These are phyloP conservation scores for Geopemphigus sp. DNA, from an alignment of 1,140 invertebrate genomes.

Conservation along the genomic window DNA sequence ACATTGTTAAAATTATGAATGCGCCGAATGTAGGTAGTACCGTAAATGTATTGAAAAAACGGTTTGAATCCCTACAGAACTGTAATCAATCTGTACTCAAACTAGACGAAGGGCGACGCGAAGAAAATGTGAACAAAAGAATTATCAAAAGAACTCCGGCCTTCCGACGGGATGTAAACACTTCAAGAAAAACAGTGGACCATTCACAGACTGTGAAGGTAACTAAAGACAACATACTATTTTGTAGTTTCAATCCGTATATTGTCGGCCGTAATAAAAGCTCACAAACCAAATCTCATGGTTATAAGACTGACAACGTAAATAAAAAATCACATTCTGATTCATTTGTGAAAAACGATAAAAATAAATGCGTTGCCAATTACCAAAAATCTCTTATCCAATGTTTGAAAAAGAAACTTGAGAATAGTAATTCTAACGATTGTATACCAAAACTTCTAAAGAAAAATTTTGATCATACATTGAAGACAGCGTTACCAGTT, in stretches of 20 bases:
- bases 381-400: slow-evolving; percentile 1
- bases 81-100: not conserved
- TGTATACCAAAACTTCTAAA: not conserved
- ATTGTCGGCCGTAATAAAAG: not conserved
- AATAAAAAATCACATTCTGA: not conserved
- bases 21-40: not conserved
- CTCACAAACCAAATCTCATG: not conserved
- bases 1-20: slow-evolving; percentile 33
- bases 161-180: slow-evolving; percentile 46
- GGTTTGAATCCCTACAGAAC: slow-evolving; percentile 31
- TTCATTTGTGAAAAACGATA: not conserved
- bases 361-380: not conserved
- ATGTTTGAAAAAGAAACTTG: slow-evolving; percentile 22
- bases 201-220: not conserved
- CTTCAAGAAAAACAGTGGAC: slow-evolving; percentile 15
- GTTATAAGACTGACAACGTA: slow-evolving; percentile 22
- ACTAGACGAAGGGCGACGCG: not conserved
- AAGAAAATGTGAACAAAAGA: slow-evolving; percentile 51
- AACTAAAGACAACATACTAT: slow-evolving; percentile 24
- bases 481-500: slow-evolving; percentile 63
- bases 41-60: slow-evolving; percentile 24
- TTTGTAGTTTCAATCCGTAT: not conserved
- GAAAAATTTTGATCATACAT: slow-evolving; percentile 54
- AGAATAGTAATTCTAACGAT: not conserved
- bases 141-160: slow-evolving; percentile 55